These are phyloP conservation scores for Synanthedon andrenaeformis DNA, from an alignment of 2,888 invertebrate species.

Conservation along the genomic window DNA sequence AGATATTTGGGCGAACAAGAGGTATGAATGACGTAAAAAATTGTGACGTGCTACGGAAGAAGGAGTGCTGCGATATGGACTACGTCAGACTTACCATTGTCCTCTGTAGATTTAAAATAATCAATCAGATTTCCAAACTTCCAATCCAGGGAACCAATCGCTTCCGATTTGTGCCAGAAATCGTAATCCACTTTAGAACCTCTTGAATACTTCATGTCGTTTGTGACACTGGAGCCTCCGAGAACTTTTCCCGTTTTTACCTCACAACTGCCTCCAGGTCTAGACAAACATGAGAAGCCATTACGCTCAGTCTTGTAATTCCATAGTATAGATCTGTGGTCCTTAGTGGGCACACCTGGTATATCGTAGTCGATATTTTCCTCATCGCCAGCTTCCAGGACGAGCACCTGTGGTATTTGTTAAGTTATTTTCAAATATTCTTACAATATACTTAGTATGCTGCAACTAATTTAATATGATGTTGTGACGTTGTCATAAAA, in stretches of 20 bases:
- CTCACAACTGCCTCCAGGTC: constrained; percentile 55
- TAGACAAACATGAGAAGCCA: constrained; percentile 52
- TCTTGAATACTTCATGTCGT: constrained; percentile 62
- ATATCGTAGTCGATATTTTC: constrained; percentile 61
- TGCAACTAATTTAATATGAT: too few species aligned
- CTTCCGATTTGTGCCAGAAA: constrained; percentile 44
- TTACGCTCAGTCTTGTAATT: constrained; percentile 57
- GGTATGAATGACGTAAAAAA: too few species aligned
- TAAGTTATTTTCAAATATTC: too few species aligned
- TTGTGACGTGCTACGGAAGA: too few species aligned
- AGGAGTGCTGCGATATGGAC: too few species aligned
- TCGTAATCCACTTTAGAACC: constrained; percentile 57
- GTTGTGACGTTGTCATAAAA: too few species aligned
- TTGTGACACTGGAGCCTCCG: constrained; percentile 57
- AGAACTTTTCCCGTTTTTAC: constrained; percentile 56
- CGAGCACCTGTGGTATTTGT: constrained; percentile 30
- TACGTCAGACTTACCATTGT: constrained; percentile 41
- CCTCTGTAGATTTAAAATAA: constrained; percentile 54
- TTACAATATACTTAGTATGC: too few species aligned
- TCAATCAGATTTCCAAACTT: constrained; percentile 55
- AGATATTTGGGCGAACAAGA: too few species aligned
- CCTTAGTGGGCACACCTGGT: constrained; percentile 50
- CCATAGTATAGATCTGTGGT: constrained; percentile 55
- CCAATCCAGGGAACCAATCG: constrained; percentile 51
- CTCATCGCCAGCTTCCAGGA: constrained; percentile 54